A percentile compares a stretch with the other conserved stretches of the same genome.
phyloP scores from a whole-genome alignment of 2,888 invertebrate genomes.

The Apotomis betuletana region DNA sequence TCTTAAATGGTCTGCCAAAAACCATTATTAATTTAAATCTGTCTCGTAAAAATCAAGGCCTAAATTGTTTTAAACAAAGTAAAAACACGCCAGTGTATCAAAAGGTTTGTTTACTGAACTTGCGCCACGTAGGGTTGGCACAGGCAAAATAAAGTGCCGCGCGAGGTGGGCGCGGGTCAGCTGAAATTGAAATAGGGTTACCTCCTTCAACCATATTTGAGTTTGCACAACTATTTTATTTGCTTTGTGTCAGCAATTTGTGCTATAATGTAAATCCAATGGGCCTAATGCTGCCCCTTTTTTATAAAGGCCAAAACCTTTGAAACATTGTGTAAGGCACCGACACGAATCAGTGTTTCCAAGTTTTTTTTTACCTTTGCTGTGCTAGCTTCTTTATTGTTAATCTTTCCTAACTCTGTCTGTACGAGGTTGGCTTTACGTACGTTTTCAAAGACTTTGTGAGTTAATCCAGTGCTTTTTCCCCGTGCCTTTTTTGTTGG shows the following conservation, averaged over 20 bases:
- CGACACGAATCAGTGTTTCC: not conserved
- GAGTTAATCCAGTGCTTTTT: constrained; percentile 17
- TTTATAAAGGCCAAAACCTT: constrained; percentile 15
- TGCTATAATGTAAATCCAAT: constrained; percentile 39
- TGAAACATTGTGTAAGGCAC: constrained; percentile 21
- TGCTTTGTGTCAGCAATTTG: constrained; percentile 39
- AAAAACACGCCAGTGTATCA: not conserved
- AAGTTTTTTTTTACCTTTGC: not conserved
- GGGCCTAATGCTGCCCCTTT: constrained; percentile 20
- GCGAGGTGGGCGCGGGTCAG: constrained; percentile 57
- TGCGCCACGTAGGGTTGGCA: constrained; percentile 51
- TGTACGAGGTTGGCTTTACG: constrained; percentile 9
- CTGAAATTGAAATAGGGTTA: constrained; percentile 68
- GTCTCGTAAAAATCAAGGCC: not conserved
- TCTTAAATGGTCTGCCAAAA: too few relatives aligned
- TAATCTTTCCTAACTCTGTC: constrained; percentile 1
- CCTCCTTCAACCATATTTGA: constrained; percentile 51
- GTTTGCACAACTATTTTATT: constrained; percentile 39
- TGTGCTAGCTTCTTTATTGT: not conserved
- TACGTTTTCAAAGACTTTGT: constrained; percentile 20
- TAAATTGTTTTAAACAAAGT: constrained; percentile 24
- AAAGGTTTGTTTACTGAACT: constrained; percentile 39
- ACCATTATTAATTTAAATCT: not conserved
- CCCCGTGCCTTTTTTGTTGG: not conserved
- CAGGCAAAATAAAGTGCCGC: constrained; percentile 63